A percentile compares a stretch with the other conserved stretches of the same genome.
phyloP scores from a whole-genome alignment of 2,888 invertebrate species.

The Caenorhabditis virilis region DNA sequence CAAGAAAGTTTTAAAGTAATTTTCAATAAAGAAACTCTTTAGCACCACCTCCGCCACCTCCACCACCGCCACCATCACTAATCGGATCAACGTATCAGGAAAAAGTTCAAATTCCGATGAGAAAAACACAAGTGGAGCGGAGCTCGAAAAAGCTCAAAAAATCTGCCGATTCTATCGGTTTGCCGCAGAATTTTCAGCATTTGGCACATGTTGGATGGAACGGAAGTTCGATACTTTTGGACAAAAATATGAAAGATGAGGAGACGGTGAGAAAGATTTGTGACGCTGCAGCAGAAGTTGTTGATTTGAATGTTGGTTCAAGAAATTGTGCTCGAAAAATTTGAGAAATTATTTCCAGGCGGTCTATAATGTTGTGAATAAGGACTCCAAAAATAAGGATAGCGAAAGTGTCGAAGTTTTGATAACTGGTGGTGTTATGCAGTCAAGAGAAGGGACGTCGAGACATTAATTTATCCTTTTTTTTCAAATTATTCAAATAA shows the following conservation, averaged over 20 bases:
- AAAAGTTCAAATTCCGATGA: conserved; percentile 41
- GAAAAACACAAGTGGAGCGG: conserved; percentile 37
- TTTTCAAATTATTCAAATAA: too few species aligned
- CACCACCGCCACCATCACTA: conserved; percentile 15
- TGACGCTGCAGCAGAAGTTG: conserved; percentile 45
- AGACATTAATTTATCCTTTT: too few species aligned
- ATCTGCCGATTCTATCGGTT: conserved; percentile 15
- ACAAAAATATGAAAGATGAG: conserved; percentile 37
- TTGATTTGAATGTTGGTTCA: conserved; percentile 35
- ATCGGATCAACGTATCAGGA: conserved; percentile 9
- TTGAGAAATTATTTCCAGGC: conserved; percentile 34
- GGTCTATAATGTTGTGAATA: conserved; percentile 52
- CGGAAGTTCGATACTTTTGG: conserved; percentile 41
- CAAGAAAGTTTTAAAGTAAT: neutral
- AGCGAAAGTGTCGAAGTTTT: conserved; percentile 51
- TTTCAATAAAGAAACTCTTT: conserved; percentile 9
- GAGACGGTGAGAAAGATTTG: conserved; percentile 40
- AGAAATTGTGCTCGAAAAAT: too few species aligned
- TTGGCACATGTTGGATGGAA: conserved; percentile 55
- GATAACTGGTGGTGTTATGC: conserved; percentile 41
- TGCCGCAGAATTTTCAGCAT: conserved; percentile 27
- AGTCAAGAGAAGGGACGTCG: conserved; percentile 36
- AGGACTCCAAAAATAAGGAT: conserved; percentile 38
- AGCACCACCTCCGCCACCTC: conserved; percentile 29
- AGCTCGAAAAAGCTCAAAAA: conserved; percentile 38